Percentiles rank a stretch among this genome's conserved stretches.
These are phyloP conservation scores for Dendrocincla tyrannina DNA, from an alignment of 2,797 vertebrate species.

Conservation along the genomic window DNA sequence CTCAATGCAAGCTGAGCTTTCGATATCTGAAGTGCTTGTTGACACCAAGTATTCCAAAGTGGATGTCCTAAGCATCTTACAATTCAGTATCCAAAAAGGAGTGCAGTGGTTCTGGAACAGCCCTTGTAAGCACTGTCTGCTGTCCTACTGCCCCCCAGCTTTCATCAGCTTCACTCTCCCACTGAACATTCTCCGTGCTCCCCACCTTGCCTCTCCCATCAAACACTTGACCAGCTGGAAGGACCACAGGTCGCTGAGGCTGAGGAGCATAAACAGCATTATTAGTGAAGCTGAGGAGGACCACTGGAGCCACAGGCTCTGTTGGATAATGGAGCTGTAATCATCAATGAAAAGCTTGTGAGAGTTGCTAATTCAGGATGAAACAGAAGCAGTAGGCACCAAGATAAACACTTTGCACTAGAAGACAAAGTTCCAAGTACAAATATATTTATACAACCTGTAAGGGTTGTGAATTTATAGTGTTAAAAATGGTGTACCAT, in stretches of 20 bases:
- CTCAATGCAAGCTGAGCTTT: not conserved
- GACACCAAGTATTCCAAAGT: not conserved
- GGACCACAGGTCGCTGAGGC: not conserved
- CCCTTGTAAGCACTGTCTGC: not conserved
- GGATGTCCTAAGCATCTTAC: not conserved
- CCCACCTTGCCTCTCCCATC: not conserved
- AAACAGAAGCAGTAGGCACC: not conserved
- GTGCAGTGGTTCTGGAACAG: not conserved
- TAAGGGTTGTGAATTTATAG: not conserved
- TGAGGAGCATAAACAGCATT: not conserved
- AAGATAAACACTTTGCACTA: not conserved
- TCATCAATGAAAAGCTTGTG: not conserved
- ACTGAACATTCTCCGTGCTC: not conserved
- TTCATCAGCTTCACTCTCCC: not conserved
- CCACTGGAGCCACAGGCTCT: not conserved
- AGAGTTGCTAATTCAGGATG: not conserved
- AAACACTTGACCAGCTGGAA: not conserved
- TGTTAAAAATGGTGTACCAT: not conserved
- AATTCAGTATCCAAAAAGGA: not conserved
- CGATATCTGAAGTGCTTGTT: not conserved
- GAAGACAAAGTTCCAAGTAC: not conserved
- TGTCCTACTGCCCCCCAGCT: not conserved
- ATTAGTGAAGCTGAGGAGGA: not conserved
- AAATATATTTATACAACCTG: not conserved
- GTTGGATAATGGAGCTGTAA: not conserved